phyloP scores from a whole-genome alignment of 2,113 vertebrate species.

The Parus major region DNA sequence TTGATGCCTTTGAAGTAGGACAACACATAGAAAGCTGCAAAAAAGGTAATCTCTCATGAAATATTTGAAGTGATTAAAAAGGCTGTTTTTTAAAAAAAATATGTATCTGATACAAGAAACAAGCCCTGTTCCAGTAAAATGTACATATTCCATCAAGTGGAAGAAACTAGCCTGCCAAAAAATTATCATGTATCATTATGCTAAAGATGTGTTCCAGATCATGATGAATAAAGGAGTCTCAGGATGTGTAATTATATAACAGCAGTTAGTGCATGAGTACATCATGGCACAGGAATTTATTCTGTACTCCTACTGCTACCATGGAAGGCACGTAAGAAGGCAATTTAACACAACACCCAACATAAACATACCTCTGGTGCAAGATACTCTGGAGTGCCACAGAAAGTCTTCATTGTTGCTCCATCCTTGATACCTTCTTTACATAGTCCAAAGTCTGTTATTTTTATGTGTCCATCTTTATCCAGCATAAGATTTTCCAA shows the following conservation, averaged over 20 bases:
- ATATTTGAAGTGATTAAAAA: not conserved
- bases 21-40: not conserved
- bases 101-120: not conserved
- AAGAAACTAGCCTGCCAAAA: not conserved
- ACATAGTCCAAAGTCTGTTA: conserved; percentile 96
- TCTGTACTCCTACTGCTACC: not conserved
- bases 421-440: conserved; percentile 98
- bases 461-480: conserved; percentile 98
- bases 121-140: not conserved
- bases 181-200: not conserved
- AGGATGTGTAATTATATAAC: not conserved
- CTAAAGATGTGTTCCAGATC: not conserved
- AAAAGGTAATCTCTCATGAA: not conserved
- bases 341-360: not conserved
- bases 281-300: not conserved
- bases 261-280: not conserved
- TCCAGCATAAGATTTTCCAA: conserved; percentile 98
- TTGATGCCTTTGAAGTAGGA: not conserved
- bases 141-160: not conserved
- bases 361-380: conserved; percentile 87
- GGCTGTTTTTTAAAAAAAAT: rapidly evolving
- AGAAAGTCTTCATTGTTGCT: conserved; percentile 99
- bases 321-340: not conserved
- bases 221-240: not conserved
- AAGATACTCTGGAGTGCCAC: conserved; percentile 96